Conservation (phyloP, 2,888 invertebrate genomes). For the Tetragonisca angustula region DNA sequence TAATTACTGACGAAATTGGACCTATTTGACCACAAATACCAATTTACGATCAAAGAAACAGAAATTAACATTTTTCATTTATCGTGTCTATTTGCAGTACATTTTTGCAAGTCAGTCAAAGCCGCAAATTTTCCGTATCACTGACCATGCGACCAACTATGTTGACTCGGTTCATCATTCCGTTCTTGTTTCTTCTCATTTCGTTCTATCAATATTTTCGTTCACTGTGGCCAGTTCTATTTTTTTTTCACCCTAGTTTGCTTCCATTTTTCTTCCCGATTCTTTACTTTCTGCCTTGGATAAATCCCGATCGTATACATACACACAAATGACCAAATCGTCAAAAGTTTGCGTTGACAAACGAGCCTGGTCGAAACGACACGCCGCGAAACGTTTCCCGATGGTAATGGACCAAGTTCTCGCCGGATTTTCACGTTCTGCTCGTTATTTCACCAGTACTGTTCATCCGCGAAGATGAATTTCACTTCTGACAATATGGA, state of each 20-base stretch:
- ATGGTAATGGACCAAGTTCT: conserved; percentile 47
- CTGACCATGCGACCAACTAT: background rate
- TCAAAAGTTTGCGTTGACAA: conserved; percentile 47
- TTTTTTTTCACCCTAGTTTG: too few relatives aligned
- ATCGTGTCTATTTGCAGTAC: background rate
- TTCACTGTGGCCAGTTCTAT: background rate
- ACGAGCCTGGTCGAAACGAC: conserved; percentile 33
- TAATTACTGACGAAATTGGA: background rate
- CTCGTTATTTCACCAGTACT: background rate
- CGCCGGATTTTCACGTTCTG: conserved; percentile 7
- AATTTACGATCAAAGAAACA: background rate
- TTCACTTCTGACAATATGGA: conserved; percentile 32
- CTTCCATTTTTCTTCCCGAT: background rate
- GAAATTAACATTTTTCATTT: background rate
- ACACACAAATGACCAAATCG: conserved; percentile 25
- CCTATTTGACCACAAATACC: background rate
- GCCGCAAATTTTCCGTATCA: background rate
- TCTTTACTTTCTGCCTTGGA: background rate
- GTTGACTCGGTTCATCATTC: conserved; percentile 1
- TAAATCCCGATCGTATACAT: conserved; percentile 17
- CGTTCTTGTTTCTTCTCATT: background rate
- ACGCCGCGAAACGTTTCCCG: conserved; percentile 42
- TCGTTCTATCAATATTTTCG: conserved; percentile 30
- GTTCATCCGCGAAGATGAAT: conserved; percentile 36
- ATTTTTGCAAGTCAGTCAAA: background rate